A percentile compares a stretch with the other conserved stretches of the same genome.
Conservation (phyloP, 2,888 invertebrate genomes). For the Cephus pygmeus region DNA sequence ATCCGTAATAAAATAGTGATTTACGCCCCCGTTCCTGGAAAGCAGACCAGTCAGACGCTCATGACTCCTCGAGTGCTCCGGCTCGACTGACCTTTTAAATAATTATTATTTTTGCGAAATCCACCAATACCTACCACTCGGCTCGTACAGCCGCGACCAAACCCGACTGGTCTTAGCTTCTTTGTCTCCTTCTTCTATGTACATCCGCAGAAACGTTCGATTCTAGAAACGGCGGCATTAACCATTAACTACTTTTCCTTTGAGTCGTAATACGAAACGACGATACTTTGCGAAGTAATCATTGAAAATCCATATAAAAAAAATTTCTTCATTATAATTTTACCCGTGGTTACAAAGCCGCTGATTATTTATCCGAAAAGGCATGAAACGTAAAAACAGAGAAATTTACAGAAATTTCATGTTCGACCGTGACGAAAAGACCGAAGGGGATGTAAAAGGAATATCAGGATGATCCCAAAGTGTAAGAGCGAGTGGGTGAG, state of each 20-base stretch:
- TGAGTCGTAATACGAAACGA: not conserved
- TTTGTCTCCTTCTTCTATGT: not conserved
- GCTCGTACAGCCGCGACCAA: not conserved
- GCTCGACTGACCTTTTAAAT: slow-evolving; percentile 38
- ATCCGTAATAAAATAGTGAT: slow-evolving; percentile 47
- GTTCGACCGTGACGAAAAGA: not conserved
- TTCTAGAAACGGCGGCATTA: not conserved
- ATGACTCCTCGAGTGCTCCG: slow-evolving; percentile 21
- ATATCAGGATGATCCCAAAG: not conserved
- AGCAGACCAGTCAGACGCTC: slow-evolving; percentile 46
- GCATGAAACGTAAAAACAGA: not conserved
- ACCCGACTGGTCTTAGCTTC: not conserved
- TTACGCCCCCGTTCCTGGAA: slow-evolving; percentile 48
- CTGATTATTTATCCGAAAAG: not conserved
- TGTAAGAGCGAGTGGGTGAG: not conserved
- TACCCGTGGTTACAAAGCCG: not conserved
- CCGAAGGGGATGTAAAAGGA: not conserved
- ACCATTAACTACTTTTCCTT: not conserved
- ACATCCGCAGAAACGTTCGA: not conserved
- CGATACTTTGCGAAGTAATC: not conserved
- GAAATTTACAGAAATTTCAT: not conserved
- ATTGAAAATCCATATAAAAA: not conserved
- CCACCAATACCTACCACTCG: slow-evolving; percentile 3
- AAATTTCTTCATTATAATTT: not conserved
- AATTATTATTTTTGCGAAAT: slow-evolving; percentile 30